These are phyloP conservation scores for Sebastes goodei DNA, from an alignment of 2,797 vertebrate genomes.

Conservation along the genomic window DNA sequence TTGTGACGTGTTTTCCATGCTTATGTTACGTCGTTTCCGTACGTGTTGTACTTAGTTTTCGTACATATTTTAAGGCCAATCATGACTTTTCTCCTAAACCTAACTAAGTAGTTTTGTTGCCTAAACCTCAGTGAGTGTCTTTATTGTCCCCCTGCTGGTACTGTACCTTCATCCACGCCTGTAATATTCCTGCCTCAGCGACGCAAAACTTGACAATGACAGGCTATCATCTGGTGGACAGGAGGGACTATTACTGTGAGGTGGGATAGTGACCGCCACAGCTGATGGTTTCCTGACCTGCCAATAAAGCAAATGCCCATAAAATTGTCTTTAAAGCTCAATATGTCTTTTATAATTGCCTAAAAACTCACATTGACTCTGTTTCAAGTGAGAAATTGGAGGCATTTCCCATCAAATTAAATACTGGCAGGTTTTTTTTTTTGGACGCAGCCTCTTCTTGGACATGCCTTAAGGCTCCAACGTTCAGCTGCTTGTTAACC, in stretches of 20 bases:
- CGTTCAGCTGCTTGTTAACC: constrained; percentile 3
- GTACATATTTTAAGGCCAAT: too few relatives aligned
- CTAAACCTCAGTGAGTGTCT: too few relatives aligned
- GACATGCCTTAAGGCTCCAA: not conserved
- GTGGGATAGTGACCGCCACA: not conserved
- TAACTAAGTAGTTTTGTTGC: too few relatives aligned
- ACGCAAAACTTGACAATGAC: too few relatives aligned
- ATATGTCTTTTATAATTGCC: not conserved
- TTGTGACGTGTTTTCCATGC: too few relatives aligned
- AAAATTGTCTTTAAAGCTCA: not conserved
- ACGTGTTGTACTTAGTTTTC: too few relatives aligned
- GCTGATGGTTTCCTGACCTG: not conserved
- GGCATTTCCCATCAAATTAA: not conserved
- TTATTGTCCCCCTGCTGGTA: too few relatives aligned
- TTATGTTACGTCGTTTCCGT: too few relatives aligned
- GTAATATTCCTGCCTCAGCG: too few relatives aligned
- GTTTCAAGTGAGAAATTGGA: not conserved
- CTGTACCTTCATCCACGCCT: too few relatives aligned
- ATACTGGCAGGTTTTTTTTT: not conserved
- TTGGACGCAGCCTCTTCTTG: not conserved
- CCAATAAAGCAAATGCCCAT: not conserved
- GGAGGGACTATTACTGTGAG: not conserved
- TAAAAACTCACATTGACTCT: not conserved
- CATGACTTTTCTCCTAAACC: too few relatives aligned
- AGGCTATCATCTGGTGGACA: too few relatives aligned